Evolutionary conservation across 2,113 vertebrate species (phyloP).

Genomic region (Oryzias melastigma): DNA sequence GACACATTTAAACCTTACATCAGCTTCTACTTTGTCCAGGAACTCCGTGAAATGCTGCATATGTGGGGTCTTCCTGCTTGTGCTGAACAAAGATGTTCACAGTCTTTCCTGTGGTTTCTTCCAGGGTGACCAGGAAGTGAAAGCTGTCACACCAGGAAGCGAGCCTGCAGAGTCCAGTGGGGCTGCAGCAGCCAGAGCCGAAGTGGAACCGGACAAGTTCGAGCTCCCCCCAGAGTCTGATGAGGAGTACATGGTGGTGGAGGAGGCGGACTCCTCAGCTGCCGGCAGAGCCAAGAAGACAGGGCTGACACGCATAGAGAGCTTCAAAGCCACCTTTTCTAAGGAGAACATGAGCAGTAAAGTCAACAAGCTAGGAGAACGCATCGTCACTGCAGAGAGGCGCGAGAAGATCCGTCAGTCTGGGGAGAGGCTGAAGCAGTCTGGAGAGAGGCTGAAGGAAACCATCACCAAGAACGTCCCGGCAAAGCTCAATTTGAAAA

Average conservation of each 20-base stretch:
- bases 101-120: conserved; percentile 19
- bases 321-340: conserved; percentile 94
- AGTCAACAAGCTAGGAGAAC: conserved; percentile 88
- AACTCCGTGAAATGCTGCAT: background rate
- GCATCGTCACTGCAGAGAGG: conserved; percentile 91
- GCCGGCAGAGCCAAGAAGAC: conserved; percentile 85
- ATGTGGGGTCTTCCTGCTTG: too few relatives aligned
- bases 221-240: conserved; percentile 87
- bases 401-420: conserved; percentile 93
- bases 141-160: conserved; percentile 69
- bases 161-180: conserved; percentile 71
- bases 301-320: conserved; percentile 91
- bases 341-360: conserved; percentile 91
- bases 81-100: background rate
- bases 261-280: conserved; percentile 79
- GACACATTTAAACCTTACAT: conserved; percentile 37
- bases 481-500: conserved; percentile 85
- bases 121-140: conserved; percentile 88
- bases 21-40: conserved; percentile 7
- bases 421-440: conserved; percentile 86
- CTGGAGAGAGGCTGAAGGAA: conserved; percentile 87
- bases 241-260: conserved; percentile 93
- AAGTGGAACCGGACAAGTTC: conserved; percentile 76
- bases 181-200: conserved; percentile 52
- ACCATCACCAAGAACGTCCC: conserved; percentile 86